Evolutionary conservation across 2,797 vertebrate genomes (phyloP).

Genomic region (Chelon labrosus): DNA sequence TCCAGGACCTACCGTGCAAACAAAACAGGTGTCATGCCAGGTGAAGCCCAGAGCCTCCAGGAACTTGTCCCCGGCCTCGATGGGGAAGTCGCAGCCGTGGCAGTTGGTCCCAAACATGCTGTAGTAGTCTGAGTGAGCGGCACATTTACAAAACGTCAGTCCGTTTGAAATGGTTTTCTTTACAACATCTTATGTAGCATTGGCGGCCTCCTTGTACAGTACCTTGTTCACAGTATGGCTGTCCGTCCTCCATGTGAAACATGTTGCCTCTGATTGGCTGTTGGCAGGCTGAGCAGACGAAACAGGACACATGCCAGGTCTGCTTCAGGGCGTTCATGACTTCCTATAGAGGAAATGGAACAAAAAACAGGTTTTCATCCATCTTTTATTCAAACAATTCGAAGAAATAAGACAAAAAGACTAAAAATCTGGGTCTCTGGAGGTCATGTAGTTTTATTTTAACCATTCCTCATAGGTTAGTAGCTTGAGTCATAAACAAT

Average conservation of each 20-base stretch:
- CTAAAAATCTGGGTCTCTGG: background rate
- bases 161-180: background rate
- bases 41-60: conserved; percentile 94
- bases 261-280: conserved; percentile 95
- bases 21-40: conserved; percentile 99
- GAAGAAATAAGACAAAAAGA: background rate
- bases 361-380: background rate
- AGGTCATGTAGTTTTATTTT: background rate
- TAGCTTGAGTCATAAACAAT: too few relatives aligned
- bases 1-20: conserved; percentile 90
- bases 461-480: background rate
- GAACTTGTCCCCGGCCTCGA: conserved; percentile 98
- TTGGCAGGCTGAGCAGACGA: conserved; percentile 93
- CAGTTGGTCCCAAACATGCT: conserved; percentile 95
- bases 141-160: conserved; percentile 8
- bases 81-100: conserved; percentile 96
- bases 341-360: conserved; percentile 84
- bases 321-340: conserved; percentile 99
- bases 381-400: background rate
- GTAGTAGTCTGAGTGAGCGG: conserved; percentile 90
- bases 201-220: background rate
- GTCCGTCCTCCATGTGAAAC: conserved; percentile 98
- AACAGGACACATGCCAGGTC: conserved; percentile 97
- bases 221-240: conserved; percentile 98
- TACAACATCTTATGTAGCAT: too few relatives aligned